phyloP scores from a whole-genome alignment of 2,888 invertebrate species.

The Polyommatus icarus region DNA sequence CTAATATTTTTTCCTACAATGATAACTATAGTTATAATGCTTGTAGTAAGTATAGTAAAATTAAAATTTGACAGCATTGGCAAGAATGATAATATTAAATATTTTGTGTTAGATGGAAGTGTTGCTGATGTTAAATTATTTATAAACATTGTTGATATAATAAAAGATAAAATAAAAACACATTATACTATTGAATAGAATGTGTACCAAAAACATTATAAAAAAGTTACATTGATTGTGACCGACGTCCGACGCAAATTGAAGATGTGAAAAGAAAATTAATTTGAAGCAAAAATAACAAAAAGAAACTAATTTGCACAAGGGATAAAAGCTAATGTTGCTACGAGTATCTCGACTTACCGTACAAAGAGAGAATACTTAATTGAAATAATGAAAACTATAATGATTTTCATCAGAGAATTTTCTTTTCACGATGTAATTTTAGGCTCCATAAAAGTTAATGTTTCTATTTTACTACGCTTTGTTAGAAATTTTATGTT shows the following conservation, averaged over 20 bases:
- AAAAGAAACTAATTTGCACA: background rate
- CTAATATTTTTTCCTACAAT: no score
- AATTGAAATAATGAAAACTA: background rate
- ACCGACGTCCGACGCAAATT: background rate
- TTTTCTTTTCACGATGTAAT: background rate
- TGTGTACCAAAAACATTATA: no score
- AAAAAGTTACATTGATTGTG: background rate
- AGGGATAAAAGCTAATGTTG: background rate
- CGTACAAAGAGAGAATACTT: constrained; percentile 2
- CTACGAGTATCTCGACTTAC: background rate
- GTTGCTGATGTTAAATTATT: no score
- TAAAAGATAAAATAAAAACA: no score
- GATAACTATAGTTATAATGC: no score
- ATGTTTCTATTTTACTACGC: background rate
- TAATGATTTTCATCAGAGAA: background rate
- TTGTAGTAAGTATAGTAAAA: no score
- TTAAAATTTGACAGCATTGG: no score
- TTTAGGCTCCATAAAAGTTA: background rate
- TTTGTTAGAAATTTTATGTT: background rate
- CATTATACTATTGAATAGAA: no score
- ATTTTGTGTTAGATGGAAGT: no score
- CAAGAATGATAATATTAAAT: no score
- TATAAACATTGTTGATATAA: no score
- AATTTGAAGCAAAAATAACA: background rate
- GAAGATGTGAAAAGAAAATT: background rate